A percentile compares a stretch with the other conserved stretches of the same genome.
Conservation (phyloP, 2,113 vertebrate genomes). For the Paradisaea rubra region DNA sequence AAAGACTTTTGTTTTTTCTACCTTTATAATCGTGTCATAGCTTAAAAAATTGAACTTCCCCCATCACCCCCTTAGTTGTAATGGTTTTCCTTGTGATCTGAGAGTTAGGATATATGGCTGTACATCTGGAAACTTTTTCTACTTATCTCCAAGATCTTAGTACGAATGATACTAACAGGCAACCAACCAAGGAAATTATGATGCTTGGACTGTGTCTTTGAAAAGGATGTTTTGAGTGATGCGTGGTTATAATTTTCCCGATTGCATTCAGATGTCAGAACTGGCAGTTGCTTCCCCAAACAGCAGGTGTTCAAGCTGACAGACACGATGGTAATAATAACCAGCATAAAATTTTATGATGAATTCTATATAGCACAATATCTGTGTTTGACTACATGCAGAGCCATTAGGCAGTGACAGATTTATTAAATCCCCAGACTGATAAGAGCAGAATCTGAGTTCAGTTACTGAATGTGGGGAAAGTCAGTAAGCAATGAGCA, state of each 20-base stretch:
- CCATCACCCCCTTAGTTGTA: background rate
- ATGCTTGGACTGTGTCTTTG: conserved; percentile 53
- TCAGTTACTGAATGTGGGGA: background rate
- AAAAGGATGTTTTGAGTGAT: conserved; percentile 54
- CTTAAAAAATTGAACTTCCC: background rate
- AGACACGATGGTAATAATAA: conserved; percentile 1
- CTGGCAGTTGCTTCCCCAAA: conserved; percentile 36
- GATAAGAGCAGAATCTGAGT: background rate
- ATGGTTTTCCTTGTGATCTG: background rate
- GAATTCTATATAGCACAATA: background rate
- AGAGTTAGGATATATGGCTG: conserved; percentile 11
- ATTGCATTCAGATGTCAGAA: conserved; percentile 62
- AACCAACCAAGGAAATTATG: conserved; percentile 59
- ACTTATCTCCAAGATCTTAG: conserved; percentile 48
- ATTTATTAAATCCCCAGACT: background rate
- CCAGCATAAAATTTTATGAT: background rate
- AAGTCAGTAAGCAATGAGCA: background rate
- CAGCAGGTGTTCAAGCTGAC: conserved; percentile 51
- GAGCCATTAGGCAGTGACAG: background rate
- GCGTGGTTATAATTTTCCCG: conserved; percentile 1
- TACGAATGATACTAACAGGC: conserved; percentile 35
- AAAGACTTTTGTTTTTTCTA: background rate
- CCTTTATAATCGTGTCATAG: background rate
- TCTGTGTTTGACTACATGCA: background rate
- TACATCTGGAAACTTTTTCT: conserved; percentile 43